A percentile compares a stretch with the other conserved stretches of the same genome.
phyloP scores from a whole-genome alignment of 2,113 vertebrate genomes.

The Probosciger aterrimus region DNA sequence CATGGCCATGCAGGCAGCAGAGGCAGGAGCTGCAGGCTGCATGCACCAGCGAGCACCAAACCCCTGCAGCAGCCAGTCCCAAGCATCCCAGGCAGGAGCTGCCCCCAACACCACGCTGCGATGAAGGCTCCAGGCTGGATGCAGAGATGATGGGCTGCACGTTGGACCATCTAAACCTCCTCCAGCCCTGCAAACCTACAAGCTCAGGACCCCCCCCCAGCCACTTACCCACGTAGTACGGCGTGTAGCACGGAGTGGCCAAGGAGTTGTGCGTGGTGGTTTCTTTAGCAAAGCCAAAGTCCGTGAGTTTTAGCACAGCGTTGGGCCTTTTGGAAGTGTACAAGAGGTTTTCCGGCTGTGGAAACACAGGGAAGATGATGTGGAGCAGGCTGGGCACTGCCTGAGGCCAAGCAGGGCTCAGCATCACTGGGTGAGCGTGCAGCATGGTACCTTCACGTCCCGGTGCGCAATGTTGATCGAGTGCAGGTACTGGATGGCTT shows the following conservation, averaged over 20 bases:
- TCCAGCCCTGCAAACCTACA: neutral
- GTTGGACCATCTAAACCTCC: accelerated
- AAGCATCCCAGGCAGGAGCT: neutral
- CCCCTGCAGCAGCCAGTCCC: neutral
- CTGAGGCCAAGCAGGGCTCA: neutral
- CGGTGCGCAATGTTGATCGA: conserved; percentile 95
- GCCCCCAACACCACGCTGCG: accelerated
- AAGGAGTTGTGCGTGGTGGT: conserved; percentile 95
- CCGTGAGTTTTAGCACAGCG: conserved; percentile 92
- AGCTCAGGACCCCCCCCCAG: neutral
- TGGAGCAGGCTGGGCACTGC: neutral
- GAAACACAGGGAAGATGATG: neutral
- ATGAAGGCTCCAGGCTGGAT: neutral
- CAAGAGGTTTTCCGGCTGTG: conserved; percentile 93
- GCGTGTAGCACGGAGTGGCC: conserved; percentile 96
- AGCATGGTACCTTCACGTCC: conserved; percentile 88
- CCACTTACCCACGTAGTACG: conserved; percentile 95
- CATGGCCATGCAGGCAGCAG: accelerated
- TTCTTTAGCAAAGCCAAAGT: conserved; percentile 99
- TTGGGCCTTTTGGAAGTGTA: conserved; percentile 90
- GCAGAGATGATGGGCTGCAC: neutral
- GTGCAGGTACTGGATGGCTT: conserved; percentile 93
- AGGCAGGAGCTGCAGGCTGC: neutral
- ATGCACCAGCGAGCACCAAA: accelerated
- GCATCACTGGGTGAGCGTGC: accelerated